phyloP scores from a whole-genome alignment of 53 echinoderm and acorn worm species.

The Pentamera pediparva region DNA sequence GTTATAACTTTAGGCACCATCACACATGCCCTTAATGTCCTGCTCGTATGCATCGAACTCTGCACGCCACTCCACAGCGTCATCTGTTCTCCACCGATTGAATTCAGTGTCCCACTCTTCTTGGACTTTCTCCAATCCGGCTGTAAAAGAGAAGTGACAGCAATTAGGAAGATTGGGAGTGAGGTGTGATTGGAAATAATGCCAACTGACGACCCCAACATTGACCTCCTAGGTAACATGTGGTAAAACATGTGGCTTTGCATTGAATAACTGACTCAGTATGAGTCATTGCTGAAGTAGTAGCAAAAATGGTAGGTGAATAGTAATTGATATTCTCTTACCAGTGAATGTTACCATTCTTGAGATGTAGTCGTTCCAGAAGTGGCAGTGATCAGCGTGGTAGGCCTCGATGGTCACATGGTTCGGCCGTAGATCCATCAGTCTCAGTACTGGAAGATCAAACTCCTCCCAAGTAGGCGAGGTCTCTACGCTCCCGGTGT shows the following conservation, averaged over 20 bases:
- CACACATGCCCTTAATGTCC: background rate
- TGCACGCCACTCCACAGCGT: constrained; percentile 45
- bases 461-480: constrained; percentile 34
- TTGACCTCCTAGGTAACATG: too few relatives aligned
- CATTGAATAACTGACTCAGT: too few relatives aligned
- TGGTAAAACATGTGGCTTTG: too few relatives aligned
- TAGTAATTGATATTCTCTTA: too few relatives aligned
- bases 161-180: background rate
- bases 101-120: constrained; percentile 50
- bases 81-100: constrained; percentile 39
- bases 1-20: background rate
- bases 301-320: too few relatives aligned
- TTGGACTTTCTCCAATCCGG: constrained; percentile 36
- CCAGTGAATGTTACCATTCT: constrained; percentile 36
- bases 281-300: too few relatives aligned
- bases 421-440: constrained; percentile 38
- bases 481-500: background rate
- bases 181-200: too few relatives aligned
- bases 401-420: constrained; percentile 28
- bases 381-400: constrained; percentile 39
- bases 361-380: constrained; percentile 53
- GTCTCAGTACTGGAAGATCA: constrained; percentile 32
- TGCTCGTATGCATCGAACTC: constrained; percentile 35
- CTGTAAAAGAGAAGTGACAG: constrained; percentile 14
- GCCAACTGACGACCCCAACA: too few relatives aligned